phyloP scores from a whole-genome alignment of 2,797 vertebrate species.

The Ispidina picta region DNA sequence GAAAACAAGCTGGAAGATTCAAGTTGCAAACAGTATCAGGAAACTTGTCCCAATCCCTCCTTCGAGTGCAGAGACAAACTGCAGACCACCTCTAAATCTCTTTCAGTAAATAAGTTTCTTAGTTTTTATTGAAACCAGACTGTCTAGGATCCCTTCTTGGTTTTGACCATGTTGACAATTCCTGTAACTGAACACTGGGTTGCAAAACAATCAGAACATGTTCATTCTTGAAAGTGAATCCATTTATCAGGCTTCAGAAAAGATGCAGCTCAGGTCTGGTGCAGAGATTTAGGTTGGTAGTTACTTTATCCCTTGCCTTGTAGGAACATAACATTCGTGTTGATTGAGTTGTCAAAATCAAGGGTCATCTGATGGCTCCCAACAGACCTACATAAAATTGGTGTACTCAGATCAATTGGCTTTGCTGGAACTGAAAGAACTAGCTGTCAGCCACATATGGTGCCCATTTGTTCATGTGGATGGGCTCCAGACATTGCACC shows the following conservation, averaged over 20 bases:
- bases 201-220: background rate
- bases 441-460: conserved; percentile 1
- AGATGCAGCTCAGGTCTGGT: background rate
- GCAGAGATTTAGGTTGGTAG: background rate
- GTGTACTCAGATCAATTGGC: conserved; percentile 56
- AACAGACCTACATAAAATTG: conserved; percentile 37
- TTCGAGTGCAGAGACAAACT: background rate
- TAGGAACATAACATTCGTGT: background rate
- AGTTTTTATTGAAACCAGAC: background rate
- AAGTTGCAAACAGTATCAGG: background rate
- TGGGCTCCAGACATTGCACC: conserved; percentile 1
- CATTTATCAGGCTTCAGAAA: background rate
- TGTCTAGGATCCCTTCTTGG: background rate
- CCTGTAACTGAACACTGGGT: background rate
- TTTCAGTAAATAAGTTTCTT: background rate
- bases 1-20: background rate
- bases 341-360: conserved; percentile 53
- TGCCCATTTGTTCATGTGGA: conserved; percentile 39
- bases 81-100: background rate
- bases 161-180: background rate
- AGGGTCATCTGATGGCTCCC: conserved; percentile 57
- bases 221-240: background rate
- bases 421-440: conserved; percentile 4
- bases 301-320: background rate
- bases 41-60: background rate